Conservation (phyloP, 2,113 vertebrate genomes). For the Ptilorrhoa leucosticta region DNA sequence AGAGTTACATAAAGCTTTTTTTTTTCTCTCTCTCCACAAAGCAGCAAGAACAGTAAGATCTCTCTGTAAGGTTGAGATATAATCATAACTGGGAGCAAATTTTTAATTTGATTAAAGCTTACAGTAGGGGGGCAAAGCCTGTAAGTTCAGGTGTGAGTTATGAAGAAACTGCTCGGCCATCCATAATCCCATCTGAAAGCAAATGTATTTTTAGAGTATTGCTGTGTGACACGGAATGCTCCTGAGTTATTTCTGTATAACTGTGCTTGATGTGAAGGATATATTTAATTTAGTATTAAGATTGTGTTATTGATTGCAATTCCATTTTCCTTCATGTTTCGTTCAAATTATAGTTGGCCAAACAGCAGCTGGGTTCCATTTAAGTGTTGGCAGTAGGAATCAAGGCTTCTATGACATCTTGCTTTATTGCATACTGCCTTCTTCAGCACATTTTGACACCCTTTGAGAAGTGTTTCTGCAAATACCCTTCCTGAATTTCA, state of each 20-base stretch:
- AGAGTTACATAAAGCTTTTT: neutral
- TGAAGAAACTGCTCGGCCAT: neutral
- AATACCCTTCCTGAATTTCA: neutral
- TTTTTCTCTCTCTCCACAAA: neutral
- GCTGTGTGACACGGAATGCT: neutral
- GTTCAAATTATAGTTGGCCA: neutral
- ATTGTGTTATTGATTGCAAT: neutral
- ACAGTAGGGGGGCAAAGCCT: neutral
- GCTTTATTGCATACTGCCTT: neutral
- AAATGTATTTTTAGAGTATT: neutral
- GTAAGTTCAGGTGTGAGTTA: constrained; percentile 19
- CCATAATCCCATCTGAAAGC: neutral
- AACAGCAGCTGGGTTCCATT: neutral
- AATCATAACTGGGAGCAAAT: neutral
- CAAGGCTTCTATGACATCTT: neutral
- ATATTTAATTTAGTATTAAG: neutral
- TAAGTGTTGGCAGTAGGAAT: neutral
- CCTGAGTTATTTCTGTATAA: neutral
- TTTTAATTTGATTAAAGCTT: constrained; percentile 32
- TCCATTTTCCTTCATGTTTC: neutral
- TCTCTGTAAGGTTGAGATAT: neutral
- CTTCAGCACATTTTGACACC: neutral
- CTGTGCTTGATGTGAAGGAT: neutral
- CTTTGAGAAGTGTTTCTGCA: neutral
- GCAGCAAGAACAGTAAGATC: neutral